These are phyloP conservation scores for Cinclus mexicanus DNA, from an alignment of 2,113 vertebrate species.

Conservation along the genomic window DNA sequence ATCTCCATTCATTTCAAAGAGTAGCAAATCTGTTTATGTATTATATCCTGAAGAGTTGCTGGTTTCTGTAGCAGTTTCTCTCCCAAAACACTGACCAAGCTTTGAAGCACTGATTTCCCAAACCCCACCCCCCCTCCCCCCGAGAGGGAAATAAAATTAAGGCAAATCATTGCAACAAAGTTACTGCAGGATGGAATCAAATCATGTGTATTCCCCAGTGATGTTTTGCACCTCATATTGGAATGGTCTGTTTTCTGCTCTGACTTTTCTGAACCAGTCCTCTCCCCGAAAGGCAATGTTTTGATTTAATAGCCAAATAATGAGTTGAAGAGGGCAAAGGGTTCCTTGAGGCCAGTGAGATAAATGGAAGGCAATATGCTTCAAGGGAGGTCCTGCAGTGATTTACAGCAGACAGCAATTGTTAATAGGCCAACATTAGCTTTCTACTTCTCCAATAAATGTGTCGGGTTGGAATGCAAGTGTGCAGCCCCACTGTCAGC, in stretches of 20 bases:
- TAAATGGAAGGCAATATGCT: conserved; percentile 19
- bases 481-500: background rate
- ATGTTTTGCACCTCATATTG: background rate
- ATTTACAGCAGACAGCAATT: conserved; percentile 27
- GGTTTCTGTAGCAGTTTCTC: background rate
- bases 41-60: background rate
- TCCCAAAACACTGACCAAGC: background rate
- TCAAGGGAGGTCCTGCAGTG: conserved; percentile 33
- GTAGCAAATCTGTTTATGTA: background rate
- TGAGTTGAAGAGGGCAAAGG: background rate
- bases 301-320: conserved; percentile 12
- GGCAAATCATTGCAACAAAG: background rate
- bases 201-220: background rate
- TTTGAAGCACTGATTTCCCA: background rate
- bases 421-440: conserved; percentile 40
- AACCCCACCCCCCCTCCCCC: too few species aligned
- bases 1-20: background rate
- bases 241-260: background rate
- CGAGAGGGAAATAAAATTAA: background rate
- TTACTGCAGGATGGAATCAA: background rate
- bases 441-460: conserved; percentile 53
- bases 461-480: conserved; percentile 39
- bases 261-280: background rate
- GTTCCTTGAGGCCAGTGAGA: background rate
- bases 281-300: background rate